Base-by-base conservation (phyloP, 2,113 vertebrate species). In the Bagarius yarrelli region DNA sequence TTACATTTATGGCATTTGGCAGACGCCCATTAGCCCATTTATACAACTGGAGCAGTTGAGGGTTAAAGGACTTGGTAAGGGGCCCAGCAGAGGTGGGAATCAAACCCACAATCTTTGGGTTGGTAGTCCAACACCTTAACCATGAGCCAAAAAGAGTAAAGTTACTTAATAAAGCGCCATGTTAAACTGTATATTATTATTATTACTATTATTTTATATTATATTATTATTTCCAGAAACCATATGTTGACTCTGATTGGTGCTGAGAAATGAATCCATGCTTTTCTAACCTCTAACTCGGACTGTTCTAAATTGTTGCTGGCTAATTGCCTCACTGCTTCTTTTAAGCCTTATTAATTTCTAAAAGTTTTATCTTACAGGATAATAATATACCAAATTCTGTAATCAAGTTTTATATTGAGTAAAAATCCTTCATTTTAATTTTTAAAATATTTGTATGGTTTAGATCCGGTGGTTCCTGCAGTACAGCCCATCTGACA, bases 221-320 rank as follows among this genome's bases (percentile, higher is more conserved):
- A n/a, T n/a, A n/a, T n/a, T n/a, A n/a, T n/a, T n/a, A 30, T 52
- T 47, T 69, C 67, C n/a, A 19, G 67, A 71, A 52, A 52, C 8
- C 67, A 71, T 71, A 71, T 52, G 44, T 71, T 52, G 25, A 19
- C 67, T 71, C 67, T 18, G 67, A 5, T 25, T 27, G 44, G 25
- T 70, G 67, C 23, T 70, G 44, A 25, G 40, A 27, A 69, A 44
- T 18, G 18, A 50, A n/a, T 18, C 16, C 67, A 70, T 70, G 25
- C 15, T 53, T 71, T 50, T 72, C 27, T 72, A 72, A 30, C 25
- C 67, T 71, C 67, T 27, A 50, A 3, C 25, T 53, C 52, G 70
- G 70, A 72, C 50, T 72, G 30, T 53, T 72, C 16, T 53, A 53
- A 55, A 53, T n/a, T 55, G 25, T 72, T 53, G 25, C 27, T 55